A percentile compares a stretch with the other conserved stretches of the same genome.
Evolutionary conservation across 2,888 invertebrate genomes (phyloP).

Genomic region (Hofmannophila pseudospretella): DNA sequence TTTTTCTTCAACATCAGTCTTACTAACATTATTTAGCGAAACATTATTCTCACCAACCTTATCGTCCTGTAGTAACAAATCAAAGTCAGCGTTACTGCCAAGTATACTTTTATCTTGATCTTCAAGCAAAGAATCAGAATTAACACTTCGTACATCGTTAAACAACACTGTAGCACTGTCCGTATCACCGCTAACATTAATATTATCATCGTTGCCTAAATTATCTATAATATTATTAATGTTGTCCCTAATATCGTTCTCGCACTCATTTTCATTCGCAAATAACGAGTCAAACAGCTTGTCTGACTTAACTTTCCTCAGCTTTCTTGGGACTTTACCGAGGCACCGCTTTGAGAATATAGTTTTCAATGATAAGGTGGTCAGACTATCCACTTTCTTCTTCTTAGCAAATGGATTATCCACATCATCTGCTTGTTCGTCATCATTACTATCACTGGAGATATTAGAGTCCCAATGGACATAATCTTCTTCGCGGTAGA

Average conservation of each 20-base stretch:
- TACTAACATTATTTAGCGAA: not conserved
- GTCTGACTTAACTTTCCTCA: conserved; percentile 28
- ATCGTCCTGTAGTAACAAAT: not conserved
- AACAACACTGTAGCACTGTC: too few relatives aligned
- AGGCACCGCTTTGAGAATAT: conserved; percentile 45
- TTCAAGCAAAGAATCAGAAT: conserved; percentile 9
- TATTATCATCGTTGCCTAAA: conserved; percentile 20
- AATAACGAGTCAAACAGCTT: conserved; percentile 22
- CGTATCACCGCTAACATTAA: too few relatives aligned
- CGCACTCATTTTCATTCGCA: conserved; percentile 18
- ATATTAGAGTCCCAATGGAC: conserved; percentile 51
- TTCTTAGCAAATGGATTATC: conserved; percentile 7
- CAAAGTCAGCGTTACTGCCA: conserved; percentile 7
- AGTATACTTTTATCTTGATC: conserved; percentile 13
- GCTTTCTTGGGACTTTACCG: conserved; percentile 45
- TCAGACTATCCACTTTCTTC: conserved; percentile 29
- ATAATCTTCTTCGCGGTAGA: conserved; percentile 32
- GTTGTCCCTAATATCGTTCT: conserved; percentile 26
- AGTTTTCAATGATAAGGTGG: conserved; percentile 39
- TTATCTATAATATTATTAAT: conserved; percentile 39
- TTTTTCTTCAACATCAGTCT: too few relatives aligned
- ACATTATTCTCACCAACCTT: conserved; percentile 2
- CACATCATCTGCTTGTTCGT: not conserved
- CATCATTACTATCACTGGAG: conserved; percentile 19
- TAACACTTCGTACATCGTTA: conserved; percentile 6